These are phyloP conservation scores for Chelidonichthys spinosus DNA, from an alignment of 2,797 vertebrate species.

Conservation along the genomic window DNA sequence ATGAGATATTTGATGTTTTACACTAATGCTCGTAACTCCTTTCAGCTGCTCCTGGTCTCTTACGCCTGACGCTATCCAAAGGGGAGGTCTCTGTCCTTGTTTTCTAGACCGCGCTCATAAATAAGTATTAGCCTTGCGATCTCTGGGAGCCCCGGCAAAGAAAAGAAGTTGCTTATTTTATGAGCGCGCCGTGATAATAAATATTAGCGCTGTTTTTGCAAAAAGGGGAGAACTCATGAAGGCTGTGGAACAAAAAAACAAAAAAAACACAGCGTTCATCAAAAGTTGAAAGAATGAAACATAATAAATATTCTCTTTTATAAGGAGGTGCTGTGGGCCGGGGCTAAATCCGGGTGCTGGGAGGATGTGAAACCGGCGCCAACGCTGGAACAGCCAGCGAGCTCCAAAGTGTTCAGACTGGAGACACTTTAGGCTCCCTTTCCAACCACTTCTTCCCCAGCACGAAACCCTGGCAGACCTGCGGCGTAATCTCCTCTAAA, in stretches of 20 bases:
- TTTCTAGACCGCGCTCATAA: conserved; percentile 69
- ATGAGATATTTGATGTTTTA: conserved; percentile 56
- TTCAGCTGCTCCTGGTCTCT: conserved; percentile 51
- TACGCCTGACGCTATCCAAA: conserved; percentile 71
- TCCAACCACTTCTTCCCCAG: conserved; percentile 69
- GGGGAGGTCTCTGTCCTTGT: conserved; percentile 67
- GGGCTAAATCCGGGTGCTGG: conserved; percentile 36
- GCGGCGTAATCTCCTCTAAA: conserved; percentile 78
- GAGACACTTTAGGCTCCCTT: conserved; percentile 61
- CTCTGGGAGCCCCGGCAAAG: conserved; percentile 25
- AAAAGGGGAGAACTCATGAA: conserved; percentile 33
- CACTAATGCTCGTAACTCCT: conserved; percentile 49
- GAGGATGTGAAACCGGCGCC: conserved; percentile 37
- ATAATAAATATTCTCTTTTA: conserved; percentile 50
- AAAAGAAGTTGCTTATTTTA: conserved; percentile 55
- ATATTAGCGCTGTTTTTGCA: conserved; percentile 53
- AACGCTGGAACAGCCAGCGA: conserved; percentile 25
- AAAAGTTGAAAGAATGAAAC: conserved; percentile 48
- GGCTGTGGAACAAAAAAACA: conserved; percentile 20
- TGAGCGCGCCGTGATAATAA: conserved; percentile 50
- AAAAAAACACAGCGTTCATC: conserved; percentile 11
- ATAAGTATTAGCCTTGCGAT: conserved; percentile 69
- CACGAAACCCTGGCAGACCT: conserved; percentile 72
- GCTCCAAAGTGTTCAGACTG: conserved; percentile 47
- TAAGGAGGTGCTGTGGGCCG: conserved; percentile 7